Evolutionary conservation across 2,888 invertebrate species (phyloP).

Genomic region (Rosalia funebris): DNA sequence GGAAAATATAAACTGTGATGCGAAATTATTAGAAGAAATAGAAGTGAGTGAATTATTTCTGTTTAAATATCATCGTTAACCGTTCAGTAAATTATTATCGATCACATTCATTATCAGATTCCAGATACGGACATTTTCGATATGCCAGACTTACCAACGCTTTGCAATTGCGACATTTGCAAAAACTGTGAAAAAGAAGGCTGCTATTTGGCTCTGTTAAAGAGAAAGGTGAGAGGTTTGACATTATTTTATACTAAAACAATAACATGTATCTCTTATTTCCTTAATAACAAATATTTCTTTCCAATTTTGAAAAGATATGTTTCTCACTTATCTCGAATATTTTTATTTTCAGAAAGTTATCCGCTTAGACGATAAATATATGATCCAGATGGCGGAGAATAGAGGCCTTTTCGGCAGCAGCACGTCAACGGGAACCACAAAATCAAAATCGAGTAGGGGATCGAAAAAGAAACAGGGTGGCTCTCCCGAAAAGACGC

Average conservation of each 20-base stretch:
- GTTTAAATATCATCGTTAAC: too few relatives aligned
- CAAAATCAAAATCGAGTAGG: slow-evolving; percentile 59
- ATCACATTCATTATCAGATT: slow-evolving; percentile 64
- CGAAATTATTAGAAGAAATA: slow-evolving; percentile 46
- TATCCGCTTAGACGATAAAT: slow-evolving; percentile 81
- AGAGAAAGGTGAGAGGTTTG: slow-evolving; percentile 75
- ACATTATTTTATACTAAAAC: too few relatives aligned
- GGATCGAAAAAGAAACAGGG: slow-evolving; percentile 61
- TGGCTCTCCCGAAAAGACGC: slow-evolving; percentile 44
- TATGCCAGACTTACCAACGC: slow-evolving; percentile 69
- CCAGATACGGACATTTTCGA: slow-evolving; percentile 79
- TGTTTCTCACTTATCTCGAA: too few relatives aligned
- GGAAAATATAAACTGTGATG: slow-evolving; percentile 40
- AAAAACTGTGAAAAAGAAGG: slow-evolving; percentile 67
- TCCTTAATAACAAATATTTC: too few relatives aligned
- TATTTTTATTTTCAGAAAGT: slow-evolving; percentile 67
- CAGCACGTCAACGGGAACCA: slow-evolving; percentile 57
- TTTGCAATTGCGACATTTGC: slow-evolving; percentile 68
- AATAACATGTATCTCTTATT: too few relatives aligned
- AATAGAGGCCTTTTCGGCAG: slow-evolving; percentile 78
- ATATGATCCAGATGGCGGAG: slow-evolving; percentile 86
- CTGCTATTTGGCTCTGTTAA: slow-evolving; percentile 74
- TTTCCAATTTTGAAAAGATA: too few relatives aligned
- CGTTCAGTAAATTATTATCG: too few relatives aligned
- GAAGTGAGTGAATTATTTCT: slow-evolving; percentile 34